phyloP scores from a whole-genome alignment of 2,113 vertebrate species.

The Sturnus vulgaris region DNA sequence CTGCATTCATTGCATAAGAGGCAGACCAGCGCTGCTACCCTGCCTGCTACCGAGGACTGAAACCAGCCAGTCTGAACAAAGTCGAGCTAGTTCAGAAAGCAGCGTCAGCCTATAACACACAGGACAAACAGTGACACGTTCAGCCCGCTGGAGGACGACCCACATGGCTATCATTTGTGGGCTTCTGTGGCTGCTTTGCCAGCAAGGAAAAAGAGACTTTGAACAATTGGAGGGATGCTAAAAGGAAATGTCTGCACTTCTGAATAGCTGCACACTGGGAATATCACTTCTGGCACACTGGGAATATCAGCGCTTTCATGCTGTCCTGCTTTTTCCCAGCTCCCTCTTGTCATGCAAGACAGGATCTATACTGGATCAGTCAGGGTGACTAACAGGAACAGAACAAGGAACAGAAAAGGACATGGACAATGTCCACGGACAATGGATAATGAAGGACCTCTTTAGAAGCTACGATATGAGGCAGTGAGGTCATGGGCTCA shows the following conservation, averaged over 20 bases:
- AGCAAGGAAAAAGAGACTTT: neutral
- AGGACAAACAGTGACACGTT: neutral
- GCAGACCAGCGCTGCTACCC: neutral
- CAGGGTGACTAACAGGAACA: neutral
- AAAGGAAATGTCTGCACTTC: constrained; percentile 23
- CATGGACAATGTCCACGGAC: neutral
- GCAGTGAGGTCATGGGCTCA: neutral
- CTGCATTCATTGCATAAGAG: neutral
- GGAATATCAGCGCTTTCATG: constrained; percentile 1
- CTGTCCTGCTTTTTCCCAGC: neutral
- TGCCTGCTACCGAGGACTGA: neutral
- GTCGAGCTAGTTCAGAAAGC: neutral
- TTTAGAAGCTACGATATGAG: neutral
- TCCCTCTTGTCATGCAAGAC: neutral
- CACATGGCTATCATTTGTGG: neutral
- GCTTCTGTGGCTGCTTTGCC: neutral
- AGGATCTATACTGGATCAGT: neutral
- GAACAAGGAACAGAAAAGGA: neutral
- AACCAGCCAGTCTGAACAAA: neutral
- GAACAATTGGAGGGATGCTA: neutral
- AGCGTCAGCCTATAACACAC: neutral
- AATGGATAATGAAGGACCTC: neutral
- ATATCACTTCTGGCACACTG: neutral
- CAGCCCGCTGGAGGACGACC: neutral
- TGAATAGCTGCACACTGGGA: neutral